phyloP scores from a whole-genome alignment of 2,113 vertebrate genomes.

The Protomyctophum bolini region DNA sequence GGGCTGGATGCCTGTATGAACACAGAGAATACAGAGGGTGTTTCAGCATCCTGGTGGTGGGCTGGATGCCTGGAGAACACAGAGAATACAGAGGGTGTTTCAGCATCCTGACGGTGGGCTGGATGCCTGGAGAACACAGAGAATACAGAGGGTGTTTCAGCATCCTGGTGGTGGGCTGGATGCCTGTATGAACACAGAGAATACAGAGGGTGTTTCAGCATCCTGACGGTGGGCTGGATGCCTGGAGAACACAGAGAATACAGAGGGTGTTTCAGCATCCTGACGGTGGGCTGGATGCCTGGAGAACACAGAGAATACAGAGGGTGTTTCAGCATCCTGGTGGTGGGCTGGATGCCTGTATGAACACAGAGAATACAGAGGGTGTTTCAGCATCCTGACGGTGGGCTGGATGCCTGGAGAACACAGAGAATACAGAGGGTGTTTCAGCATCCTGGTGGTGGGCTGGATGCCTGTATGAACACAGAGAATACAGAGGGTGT shows the following conservation, averaged over 20 bases:
- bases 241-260: too few relatives aligned
- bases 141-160: constrained; percentile 71
- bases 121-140: too few relatives aligned
- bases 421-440: too few relatives aligned
- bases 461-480: too few relatives aligned
- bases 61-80: too few relatives aligned
- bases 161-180: constrained; percentile 78
- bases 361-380: constrained; percentile 50
- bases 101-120: too few relatives aligned
- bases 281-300: too few relatives aligned
- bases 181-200: too few relatives aligned
- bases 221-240: constrained; percentile 68
- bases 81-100: too few relatives aligned
- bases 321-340: constrained; percentile 74
- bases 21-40: constrained; percentile 54
- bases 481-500: constrained; percentile 54
- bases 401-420: constrained; percentile 61
- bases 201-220: constrained; percentile 72
- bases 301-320: constrained; percentile 40
- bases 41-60: constrained; percentile 78
- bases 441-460: too few relatives aligned
- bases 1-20: too few relatives aligned
- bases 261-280: too few relatives aligned
- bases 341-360: constrained; percentile 74
- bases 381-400: constrained; percentile 72